Percentiles rank a stretch among this genome's conserved stretches.
phyloP scores from a whole-genome alignment of 2,113 vertebrate species.

The Carollia perspicillata region DNA sequence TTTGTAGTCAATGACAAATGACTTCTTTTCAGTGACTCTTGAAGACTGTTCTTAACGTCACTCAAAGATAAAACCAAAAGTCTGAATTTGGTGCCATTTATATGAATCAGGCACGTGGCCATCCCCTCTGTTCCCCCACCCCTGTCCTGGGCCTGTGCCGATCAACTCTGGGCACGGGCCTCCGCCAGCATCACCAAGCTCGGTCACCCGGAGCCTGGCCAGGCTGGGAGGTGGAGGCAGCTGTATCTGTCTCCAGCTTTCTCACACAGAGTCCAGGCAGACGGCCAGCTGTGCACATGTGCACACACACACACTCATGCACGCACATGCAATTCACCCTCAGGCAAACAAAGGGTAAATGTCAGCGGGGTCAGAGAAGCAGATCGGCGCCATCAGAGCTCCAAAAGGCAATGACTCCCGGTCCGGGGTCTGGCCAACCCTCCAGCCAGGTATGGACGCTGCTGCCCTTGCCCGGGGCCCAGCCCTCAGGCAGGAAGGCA shows the following conservation, averaged over 20 bases:
- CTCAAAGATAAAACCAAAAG: not conserved
- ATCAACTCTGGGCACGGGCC: not conserved
- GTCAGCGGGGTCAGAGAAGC: too few relatives aligned
- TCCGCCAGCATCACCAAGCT: not conserved
- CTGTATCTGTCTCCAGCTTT: not conserved
- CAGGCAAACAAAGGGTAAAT: rapidly evolving
- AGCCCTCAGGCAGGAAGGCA: not conserved
- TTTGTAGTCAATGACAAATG: rapidly evolving
- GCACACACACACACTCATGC: rapidly evolving
- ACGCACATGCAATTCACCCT: too few relatives aligned
- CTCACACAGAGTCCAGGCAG: not conserved
- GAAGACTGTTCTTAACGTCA: too few relatives aligned
- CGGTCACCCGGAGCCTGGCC: not conserved
- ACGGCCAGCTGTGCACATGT: rapidly evolving
- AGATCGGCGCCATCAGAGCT: too few relatives aligned
- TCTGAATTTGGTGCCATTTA: not conserved
- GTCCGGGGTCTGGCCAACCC: too few relatives aligned
- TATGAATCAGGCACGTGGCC: not conserved
- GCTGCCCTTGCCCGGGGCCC: not conserved
- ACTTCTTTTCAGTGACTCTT: not conserved
- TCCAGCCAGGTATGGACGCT: too few relatives aligned
- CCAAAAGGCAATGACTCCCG: too few relatives aligned
- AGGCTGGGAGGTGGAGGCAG: rapidly evolving
- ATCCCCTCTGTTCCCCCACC: rapidly evolving
- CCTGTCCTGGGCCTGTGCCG: rapidly evolving